Conservation (phyloP, 1,140 invertebrate genomes). For the Cepaea nemoralis region DNA sequence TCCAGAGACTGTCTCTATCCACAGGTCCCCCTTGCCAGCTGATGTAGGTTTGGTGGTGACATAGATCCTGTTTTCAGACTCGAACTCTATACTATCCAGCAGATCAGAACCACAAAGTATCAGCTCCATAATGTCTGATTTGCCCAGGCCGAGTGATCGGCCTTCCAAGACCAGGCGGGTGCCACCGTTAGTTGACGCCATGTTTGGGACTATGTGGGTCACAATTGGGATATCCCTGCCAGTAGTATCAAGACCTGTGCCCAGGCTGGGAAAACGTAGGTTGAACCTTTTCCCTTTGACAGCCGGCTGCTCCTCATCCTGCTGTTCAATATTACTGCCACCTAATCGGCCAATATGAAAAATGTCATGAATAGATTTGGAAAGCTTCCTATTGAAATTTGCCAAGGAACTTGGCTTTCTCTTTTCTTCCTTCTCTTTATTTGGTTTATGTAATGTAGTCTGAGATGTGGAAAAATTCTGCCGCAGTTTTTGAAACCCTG, state of each 20-base stretch:
- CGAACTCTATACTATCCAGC: constrained; percentile 64
- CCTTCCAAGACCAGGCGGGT: constrained; percentile 63
- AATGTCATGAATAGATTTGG: constrained; percentile 64
- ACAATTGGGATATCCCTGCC: constrained; percentile 58
- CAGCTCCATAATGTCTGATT: constrained; percentile 65
- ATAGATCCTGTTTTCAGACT: constrained; percentile 62
- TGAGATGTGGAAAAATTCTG: constrained; percentile 52
- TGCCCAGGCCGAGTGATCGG: constrained; percentile 60
- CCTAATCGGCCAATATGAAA: constrained; percentile 55
- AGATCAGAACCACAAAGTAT: constrained; percentile 64
- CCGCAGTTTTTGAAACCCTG: constrained; percentile 53
- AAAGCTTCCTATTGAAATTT: constrained; percentile 65
- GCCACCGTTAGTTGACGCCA: constrained; percentile 58
- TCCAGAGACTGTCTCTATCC: constrained; percentile 66
- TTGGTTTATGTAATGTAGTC: constrained; percentile 12
- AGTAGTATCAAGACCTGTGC: constrained; percentile 51
- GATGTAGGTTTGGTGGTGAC: constrained; percentile 63
- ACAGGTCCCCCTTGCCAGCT: constrained; percentile 61
- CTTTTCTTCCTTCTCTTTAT: constrained; percentile 50
- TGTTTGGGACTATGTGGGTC: constrained; percentile 59
- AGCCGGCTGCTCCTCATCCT: neutral
- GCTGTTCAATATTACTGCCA: constrained; percentile 47
- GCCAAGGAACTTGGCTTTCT: constrained; percentile 52
- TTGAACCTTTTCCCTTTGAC: constrained; percentile 29
- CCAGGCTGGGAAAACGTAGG: constrained; percentile 51